These are phyloP conservation scores for Acanthornis magna DNA, from an alignment of 2,797 vertebrate genomes.

Conservation along the genomic window DNA sequence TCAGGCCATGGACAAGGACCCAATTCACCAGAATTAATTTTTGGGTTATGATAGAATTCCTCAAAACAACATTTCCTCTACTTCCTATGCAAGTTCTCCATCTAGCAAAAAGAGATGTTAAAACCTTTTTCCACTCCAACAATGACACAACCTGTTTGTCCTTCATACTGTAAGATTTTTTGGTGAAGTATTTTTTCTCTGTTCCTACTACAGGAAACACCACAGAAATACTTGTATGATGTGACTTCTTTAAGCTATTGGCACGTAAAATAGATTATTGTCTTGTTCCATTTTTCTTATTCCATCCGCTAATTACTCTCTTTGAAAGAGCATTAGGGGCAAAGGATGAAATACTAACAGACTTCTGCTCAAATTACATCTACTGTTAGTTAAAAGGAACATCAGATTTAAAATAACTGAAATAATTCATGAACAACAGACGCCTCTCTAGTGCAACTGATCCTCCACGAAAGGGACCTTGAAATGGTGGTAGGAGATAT, in stretches of 20 bases:
- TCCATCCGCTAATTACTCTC: background rate
- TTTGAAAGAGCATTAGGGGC: background rate
- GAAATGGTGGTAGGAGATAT: background rate
- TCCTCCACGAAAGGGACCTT: background rate
- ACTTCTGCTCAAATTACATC: background rate
- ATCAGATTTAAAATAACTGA: background rate
- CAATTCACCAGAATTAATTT: background rate
- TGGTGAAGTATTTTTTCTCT: background rate
- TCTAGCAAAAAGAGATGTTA: background rate
- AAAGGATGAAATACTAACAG: background rate
- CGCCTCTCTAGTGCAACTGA: background rate
- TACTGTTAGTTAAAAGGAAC: background rate
- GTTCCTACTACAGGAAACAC: background rate
- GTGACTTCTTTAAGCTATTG: background rate
- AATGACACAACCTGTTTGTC: background rate
- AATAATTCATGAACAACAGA: background rate
- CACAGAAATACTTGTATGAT: background rate
- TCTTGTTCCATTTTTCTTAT: background rate
- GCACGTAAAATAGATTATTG: background rate
- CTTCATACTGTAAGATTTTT: background rate
- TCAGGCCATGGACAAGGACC: background rate
- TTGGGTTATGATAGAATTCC: background rate
- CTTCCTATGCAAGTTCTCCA: background rate
- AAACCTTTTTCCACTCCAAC: background rate
- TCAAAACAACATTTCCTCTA: background rate